Evolutionary conservation across 2,888 invertebrate species (phyloP).

Genomic region (Keiferia lycopersicella): DNA sequence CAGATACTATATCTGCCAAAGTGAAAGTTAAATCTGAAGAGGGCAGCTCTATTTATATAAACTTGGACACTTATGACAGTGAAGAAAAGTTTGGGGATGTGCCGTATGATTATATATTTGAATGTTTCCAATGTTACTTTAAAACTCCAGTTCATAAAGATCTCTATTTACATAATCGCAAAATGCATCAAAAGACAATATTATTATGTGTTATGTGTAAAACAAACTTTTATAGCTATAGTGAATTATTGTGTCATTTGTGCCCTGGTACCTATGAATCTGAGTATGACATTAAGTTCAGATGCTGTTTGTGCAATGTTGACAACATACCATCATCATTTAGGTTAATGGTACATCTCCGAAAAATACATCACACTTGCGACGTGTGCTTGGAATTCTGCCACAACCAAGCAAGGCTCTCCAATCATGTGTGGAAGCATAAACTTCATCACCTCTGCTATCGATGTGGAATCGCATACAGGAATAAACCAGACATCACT

Average conservation of each 20-base stretch:
- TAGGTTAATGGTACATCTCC: constrained; percentile 92
- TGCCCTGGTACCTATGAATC: constrained; percentile 89
- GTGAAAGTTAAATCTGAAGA: constrained; percentile 83
- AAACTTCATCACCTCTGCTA: constrained; percentile 93
- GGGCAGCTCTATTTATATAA: constrained; percentile 85
- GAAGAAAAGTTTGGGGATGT: constrained; percentile 78
- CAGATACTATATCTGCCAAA: constrained; percentile 85
- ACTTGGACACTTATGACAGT: constrained; percentile 86
- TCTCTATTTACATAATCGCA: constrained; percentile 91
- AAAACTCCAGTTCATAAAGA: constrained; percentile 90
- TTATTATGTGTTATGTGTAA: constrained; percentile 93
- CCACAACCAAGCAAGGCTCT: constrained; percentile 88
- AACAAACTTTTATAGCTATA: constrained; percentile 92
- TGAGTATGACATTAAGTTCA: constrained; percentile 85
- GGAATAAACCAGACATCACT: constrained; percentile 93
- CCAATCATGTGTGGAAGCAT: constrained; percentile 95
- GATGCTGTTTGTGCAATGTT: constrained; percentile 90
- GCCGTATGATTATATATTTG: constrained; percentile 86
- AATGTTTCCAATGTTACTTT: constrained; percentile 93
- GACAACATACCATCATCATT: constrained; percentile 92
- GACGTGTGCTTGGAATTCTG: constrained; percentile 93
- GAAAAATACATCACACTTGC: constrained; percentile 92
- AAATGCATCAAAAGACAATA: constrained; percentile 92
- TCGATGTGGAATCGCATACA: constrained; percentile 92
- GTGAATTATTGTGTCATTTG: constrained; percentile 92